Percentiles rank a stretch among this genome's conserved stretches.
Conservation (phyloP, 2,888 invertebrate species). For the Phyllotreta cruciferae region DNA sequence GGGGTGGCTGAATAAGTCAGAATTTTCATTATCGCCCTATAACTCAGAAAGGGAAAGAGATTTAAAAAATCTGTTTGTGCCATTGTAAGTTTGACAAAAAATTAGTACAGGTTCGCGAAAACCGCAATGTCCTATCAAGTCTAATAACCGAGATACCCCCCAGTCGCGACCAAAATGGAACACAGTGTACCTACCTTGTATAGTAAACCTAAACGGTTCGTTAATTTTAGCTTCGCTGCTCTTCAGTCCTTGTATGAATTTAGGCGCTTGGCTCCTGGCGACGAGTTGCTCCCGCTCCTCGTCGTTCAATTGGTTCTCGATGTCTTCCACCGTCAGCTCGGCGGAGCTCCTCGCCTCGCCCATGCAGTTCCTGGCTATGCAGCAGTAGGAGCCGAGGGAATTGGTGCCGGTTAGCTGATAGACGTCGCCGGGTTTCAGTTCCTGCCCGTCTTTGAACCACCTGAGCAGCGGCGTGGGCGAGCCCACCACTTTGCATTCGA, state of each 20-base stretch:
- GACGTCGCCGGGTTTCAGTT: constrained; percentile 89
- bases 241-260: constrained; percentile 80
- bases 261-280: constrained; percentile 81
- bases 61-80: too few relatives aligned
- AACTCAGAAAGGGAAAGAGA: too few relatives aligned
- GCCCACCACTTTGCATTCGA: constrained; percentile 92
- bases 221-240: constrained; percentile 84
- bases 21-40: too few relatives aligned
- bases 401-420: constrained; percentile 91
- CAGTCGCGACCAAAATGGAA: too few relatives aligned
- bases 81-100: too few relatives aligned
- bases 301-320: constrained; percentile 86
- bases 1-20: too few relatives aligned
- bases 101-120: too few relatives aligned
- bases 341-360: constrained; percentile 87
- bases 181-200: too few relatives aligned
- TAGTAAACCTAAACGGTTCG: constrained; percentile 79
- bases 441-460: constrained; percentile 94
- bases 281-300: constrained; percentile 81
- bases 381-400: constrained; percentile 87
- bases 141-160: too few relatives aligned
- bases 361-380: constrained; percentile 90
- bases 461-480: constrained; percentile 86
- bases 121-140: too few relatives aligned
- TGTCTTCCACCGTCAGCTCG: constrained; percentile 88